Evolutionary conservation across 2,797 vertebrate species (phyloP).

Genomic region (Rhynchotus rufescens): DNA sequence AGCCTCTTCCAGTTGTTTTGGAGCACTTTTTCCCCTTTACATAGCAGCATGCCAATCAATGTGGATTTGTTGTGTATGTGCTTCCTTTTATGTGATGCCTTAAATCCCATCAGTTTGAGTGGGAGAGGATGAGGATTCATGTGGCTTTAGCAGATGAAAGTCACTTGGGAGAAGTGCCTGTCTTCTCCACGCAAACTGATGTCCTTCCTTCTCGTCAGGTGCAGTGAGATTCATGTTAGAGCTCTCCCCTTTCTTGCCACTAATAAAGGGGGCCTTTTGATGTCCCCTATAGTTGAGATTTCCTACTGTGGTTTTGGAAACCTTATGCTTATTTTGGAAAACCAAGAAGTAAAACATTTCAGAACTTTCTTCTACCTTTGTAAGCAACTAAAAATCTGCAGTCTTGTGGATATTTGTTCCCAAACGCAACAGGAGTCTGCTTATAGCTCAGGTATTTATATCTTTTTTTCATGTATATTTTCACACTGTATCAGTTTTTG

Average conservation of each 20-base stretch:
- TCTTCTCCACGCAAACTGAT: background rate
- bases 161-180: background rate
- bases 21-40: conserved; percentile 21
- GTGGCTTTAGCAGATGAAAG: background rate
- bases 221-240: background rate
- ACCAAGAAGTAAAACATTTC: background rate
- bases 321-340: background rate
- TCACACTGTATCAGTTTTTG: background rate
- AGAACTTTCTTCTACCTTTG: background rate
- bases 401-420: background rate
- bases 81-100: background rate
- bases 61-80: background rate
- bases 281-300: background rate
- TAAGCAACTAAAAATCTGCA: background rate
- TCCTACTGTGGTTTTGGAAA: background rate
- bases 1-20: conserved; percentile 4
- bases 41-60: conserved; percentile 3
- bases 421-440: background rate
- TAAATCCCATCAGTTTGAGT: background rate
- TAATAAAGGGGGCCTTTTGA: background rate
- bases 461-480: background rate
- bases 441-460: background rate
- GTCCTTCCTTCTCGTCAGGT: background rate
- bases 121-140: background rate
- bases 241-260: background rate